These are phyloP conservation scores for Piliocolobus tephrosceles DNA, from an alignment of 2,113 vertebrate species.

Conservation along the genomic window DNA sequence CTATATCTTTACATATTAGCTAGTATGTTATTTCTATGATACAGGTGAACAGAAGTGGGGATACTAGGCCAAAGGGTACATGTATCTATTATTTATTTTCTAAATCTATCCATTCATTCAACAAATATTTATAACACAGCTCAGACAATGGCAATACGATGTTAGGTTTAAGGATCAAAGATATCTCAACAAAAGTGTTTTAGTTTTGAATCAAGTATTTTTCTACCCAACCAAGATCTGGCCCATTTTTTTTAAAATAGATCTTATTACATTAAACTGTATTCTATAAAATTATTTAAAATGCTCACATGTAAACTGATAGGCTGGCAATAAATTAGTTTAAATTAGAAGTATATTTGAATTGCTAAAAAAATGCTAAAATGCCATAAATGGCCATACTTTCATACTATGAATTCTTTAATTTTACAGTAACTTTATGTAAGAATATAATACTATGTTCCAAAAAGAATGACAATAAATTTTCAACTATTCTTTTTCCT, in stretches of 20 bases:
- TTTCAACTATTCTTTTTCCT: conserved; percentile 12
- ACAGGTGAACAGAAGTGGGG: neutral
- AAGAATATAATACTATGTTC: conserved; percentile 27
- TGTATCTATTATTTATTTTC: conserved; percentile 37
- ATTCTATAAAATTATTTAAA: conserved; percentile 18
- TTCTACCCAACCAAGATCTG: neutral
- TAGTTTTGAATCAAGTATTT: conserved; percentile 22
- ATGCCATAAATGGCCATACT: neutral
- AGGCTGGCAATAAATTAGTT: neutral
- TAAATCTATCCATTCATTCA: neutral
- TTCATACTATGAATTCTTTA: neutral
- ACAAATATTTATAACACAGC: neutral
- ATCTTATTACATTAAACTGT: neutral
- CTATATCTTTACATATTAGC: neutral
- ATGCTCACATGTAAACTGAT: neutral
- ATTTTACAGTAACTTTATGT: conserved; percentile 32
- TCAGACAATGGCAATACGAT: neutral
- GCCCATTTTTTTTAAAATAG: neutral
- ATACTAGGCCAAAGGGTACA: neutral
- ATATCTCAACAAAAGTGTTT: neutral
- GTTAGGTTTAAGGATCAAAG: neutral
- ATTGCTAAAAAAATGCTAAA: conserved; percentile 22
- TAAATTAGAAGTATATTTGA: conserved; percentile 35
- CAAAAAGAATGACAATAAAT: neutral
- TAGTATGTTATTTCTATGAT: neutral